Evolutionary conservation across 2,888 invertebrate genomes (phyloP).

Genomic region (Calliopum simillimum): DNA sequence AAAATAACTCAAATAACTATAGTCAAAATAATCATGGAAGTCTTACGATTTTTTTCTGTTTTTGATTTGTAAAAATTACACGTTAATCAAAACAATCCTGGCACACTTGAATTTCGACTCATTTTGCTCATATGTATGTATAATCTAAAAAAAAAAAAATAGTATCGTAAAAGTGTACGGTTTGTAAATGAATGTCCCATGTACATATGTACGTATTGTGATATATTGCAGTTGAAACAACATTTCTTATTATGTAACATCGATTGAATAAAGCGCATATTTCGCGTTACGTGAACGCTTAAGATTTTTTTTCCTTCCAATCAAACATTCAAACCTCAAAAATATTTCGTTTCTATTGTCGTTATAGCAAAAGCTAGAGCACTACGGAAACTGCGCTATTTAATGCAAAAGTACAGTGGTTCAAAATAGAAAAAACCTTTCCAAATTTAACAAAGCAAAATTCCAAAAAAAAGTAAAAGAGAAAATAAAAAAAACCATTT

Average conservation of each 20-base stretch:
- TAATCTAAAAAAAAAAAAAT: no score
- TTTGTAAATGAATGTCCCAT: no score
- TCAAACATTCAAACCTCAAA: conserved; percentile 15
- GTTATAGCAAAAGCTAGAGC: conserved; percentile 61
- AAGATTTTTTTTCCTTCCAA: conserved; percentile 9
- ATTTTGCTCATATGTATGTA: no score
- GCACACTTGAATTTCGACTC: no score
- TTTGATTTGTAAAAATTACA: no score
- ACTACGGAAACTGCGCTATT: conserved; percentile 59
- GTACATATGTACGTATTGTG: no score
- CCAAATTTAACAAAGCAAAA: conserved; percentile 39
- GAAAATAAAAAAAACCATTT: conserved; percentile 34
- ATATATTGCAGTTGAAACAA: no score
- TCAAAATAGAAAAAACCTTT: conserved; percentile 44
- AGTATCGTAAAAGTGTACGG: no score
- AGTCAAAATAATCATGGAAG: no score
- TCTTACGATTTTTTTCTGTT: no score
- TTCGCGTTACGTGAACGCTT: conserved; percentile 10
- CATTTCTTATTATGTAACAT: conserved; percentile 17
- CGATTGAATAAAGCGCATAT: conserved; percentile 25
- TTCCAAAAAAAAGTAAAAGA: conserved; percentile 39
- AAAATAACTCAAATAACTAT: no score
- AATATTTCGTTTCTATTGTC: conserved; percentile 35
- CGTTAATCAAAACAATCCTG: no score
- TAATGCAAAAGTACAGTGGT: conserved; percentile 62